Conservation (phyloP, 1,140 invertebrate genomes). For the Cryptotermes secundus region DNA sequence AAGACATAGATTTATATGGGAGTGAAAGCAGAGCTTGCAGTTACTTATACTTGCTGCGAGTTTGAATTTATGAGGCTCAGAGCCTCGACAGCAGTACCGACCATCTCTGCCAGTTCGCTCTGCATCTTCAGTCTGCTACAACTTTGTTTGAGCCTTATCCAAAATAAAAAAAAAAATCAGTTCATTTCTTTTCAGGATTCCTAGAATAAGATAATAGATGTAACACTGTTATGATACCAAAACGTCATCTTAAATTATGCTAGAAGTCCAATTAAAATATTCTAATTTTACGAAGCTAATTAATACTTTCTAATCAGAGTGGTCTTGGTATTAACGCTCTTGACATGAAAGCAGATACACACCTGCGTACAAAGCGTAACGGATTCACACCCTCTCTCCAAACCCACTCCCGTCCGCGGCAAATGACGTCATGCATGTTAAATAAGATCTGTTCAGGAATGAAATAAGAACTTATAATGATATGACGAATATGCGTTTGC, state of each 20-base stretch:
- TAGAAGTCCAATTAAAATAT: no score
- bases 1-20: constrained; percentile 11
- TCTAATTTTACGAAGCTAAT: no score
- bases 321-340: no score
- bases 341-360: no score
- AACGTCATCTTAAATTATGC: not conserved
- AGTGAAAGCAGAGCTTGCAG: constrained; percentile 1
- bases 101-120: not conserved
- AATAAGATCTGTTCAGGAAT: no score
- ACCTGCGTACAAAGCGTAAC: no score
- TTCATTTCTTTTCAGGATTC: not conserved
- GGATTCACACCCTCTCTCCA: no score
- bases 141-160: not conserved
- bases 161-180: not conserved
- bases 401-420: no score
- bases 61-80: not conserved
- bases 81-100: not conserved
- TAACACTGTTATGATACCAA: not conserved
- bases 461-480: no score
- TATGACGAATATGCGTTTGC: no score
- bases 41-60: not conserved
- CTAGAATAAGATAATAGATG: not conserved
- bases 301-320: no score
- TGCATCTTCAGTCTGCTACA: not conserved
- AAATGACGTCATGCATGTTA: no score